Evolutionary conservation across 2,888 invertebrate species (phyloP).

Genomic region (Zele albiditarsus): DNA sequence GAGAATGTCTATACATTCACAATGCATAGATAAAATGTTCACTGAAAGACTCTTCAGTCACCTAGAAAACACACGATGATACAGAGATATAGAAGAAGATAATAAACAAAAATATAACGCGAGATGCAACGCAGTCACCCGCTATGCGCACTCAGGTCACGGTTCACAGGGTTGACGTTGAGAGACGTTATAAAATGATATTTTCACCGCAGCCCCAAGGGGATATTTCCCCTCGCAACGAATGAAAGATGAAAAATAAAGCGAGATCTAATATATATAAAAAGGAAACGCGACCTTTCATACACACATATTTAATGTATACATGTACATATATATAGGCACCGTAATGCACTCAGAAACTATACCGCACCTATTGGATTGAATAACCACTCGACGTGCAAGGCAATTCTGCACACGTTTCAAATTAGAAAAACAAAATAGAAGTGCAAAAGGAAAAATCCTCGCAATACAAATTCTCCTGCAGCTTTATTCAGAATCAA

Average conservation of each 20-base stretch:
- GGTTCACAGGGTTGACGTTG: conserved; percentile 49
- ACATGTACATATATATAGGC: not conserved
- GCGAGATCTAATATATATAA: conserved; percentile 25
- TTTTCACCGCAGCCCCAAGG: conserved; percentile 53
- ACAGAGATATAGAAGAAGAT: conserved; percentile 29
- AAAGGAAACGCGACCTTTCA: conserved; percentile 17
- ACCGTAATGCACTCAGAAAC: not conserved
- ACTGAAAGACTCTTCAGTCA: conserved; percentile 35
- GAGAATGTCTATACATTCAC: not conserved
- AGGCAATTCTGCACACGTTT: not conserved
- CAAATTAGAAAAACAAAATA: not conserved
- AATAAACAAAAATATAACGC: conserved; percentile 17
- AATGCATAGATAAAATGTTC: conserved; percentile 38
- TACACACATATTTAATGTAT: not conserved
- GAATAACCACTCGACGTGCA: not conserved
- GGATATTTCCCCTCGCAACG: conserved; percentile 50
- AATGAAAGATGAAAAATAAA: conserved; percentile 54
- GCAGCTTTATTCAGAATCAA: too few relatives aligned
- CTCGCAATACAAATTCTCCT: not conserved
- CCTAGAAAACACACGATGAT: conserved; percentile 39
- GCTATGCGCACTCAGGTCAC: conserved; percentile 41
- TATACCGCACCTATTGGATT: not conserved
- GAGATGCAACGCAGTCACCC: not conserved
- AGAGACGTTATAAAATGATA: conserved; percentile 58
- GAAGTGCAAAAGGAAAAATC: not conserved